A percentile compares a stretch with the other conserved stretches of the same genome.
Conservation (phyloP, 2,113 vertebrate genomes). For the Perca flavescens region DNA sequence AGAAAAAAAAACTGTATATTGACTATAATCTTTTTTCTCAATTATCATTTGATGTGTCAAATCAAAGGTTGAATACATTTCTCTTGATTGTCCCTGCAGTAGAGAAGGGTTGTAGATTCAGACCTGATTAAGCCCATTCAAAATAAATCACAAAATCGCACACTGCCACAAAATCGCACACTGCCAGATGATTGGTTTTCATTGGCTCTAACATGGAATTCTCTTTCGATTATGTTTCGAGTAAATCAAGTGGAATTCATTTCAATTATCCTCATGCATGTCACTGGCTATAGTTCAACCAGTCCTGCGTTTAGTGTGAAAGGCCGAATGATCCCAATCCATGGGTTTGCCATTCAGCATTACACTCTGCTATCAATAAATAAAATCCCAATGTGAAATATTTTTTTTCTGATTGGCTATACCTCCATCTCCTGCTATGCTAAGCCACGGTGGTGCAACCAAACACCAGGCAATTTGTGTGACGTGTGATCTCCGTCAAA, state of each 20-base stretch:
- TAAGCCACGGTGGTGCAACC: constrained; percentile 40
- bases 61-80: not conserved
- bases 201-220: not conserved
- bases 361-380: constrained; percentile 17
- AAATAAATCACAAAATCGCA: not conserved
- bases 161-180: too few relatives aligned
- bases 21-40: not conserved
- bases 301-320: constrained; percentile 6
- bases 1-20: not conserved
- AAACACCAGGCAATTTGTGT: constrained; percentile 60
- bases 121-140: not conserved
- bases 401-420: not conserved
- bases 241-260: constrained; percentile 13
- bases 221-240: not conserved
- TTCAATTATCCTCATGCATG: not conserved
- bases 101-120: not conserved
- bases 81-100: not conserved
- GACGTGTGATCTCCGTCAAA: constrained; percentile 57
- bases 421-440: constrained; percentile 34
- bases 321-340: constrained; percentile 11
- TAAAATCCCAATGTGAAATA: constrained; percentile 49
- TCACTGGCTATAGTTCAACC: not conserved
- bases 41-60: not conserved
- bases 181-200: not conserved
- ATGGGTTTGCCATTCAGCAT: constrained; percentile 4